Evolutionary conservation across 2,888 invertebrate species (phyloP).

Genomic region (Hyposoter didymator): DNA sequence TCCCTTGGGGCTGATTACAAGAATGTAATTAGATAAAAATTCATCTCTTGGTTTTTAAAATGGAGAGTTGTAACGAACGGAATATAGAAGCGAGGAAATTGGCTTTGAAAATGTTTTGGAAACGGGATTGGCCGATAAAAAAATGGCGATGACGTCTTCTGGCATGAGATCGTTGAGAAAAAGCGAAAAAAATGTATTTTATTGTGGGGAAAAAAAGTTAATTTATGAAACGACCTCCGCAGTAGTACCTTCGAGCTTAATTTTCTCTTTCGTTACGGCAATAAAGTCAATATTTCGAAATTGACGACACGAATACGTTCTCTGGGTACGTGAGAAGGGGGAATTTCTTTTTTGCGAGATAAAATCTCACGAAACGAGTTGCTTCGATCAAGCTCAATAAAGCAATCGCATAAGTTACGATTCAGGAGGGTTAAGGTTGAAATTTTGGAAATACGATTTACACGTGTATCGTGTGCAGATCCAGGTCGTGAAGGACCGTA

Average conservation of each 20-base stretch:
- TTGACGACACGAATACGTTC: neutral
- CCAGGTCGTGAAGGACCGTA: neutral
- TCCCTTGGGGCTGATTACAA: neutral
- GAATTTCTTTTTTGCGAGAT: neutral
- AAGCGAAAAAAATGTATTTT: neutral
- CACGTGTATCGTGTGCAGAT: slow-evolving; percentile 4
- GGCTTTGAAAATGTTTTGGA: neutral
- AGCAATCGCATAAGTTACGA: slow-evolving; percentile 12
- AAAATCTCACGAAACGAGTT: neutral
- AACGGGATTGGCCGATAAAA: neutral
- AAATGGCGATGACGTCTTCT: neutral
- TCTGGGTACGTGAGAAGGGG: neutral
- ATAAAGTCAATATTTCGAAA: neutral
- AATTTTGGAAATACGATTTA: slow-evolving; percentile 14
- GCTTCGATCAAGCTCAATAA: neutral
- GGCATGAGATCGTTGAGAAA: neutral
- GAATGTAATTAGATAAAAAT: neutral
- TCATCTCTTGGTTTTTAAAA: neutral
- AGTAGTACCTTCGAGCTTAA: too few relatives aligned
- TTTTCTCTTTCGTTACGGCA: neutral
- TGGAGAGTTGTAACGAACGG: neutral
- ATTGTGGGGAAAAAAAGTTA: neutral
- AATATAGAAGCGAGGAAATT: neutral
- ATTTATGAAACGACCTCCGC: neutral
- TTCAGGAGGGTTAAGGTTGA: neutral